These are phyloP conservation scores for Leucozona laternaria DNA, from an alignment of 2,888 invertebrate genomes.

Conservation along the genomic window DNA sequence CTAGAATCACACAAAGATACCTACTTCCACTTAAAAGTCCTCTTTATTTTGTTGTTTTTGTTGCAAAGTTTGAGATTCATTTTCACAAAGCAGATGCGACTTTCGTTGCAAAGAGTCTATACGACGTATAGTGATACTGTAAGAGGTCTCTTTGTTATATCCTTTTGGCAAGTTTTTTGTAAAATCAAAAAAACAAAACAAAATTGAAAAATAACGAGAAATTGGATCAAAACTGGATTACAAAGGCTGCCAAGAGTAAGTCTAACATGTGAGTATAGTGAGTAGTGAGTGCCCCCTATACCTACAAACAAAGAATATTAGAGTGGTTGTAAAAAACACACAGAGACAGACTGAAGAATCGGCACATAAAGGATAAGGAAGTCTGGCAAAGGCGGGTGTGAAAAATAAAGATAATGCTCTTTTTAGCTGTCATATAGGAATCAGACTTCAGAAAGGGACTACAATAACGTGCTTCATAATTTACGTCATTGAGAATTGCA, in stretches of 20 bases:
- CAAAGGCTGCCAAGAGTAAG: constrained; percentile 38
- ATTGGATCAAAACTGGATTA: constrained; percentile 34
- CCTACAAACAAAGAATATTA: constrained; percentile 23
- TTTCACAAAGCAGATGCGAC: constrained; percentile 30
- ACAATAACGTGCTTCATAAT: constrained; percentile 1
- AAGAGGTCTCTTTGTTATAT: constrained; percentile 30
- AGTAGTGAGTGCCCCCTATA: neutral
- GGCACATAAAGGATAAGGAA: constrained; percentile 6
- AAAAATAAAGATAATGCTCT: constrained; percentile 15
- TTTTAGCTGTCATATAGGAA: constrained; percentile 11
- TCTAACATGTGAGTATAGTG: constrained; percentile 8
- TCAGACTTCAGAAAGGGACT: neutral
- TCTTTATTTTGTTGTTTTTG: neutral
- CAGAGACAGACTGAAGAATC: constrained; percentile 3
- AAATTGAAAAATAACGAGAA: constrained; percentile 25
- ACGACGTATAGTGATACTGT: neutral
- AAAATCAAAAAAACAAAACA: neutral
- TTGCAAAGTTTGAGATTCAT: constrained; percentile 8
- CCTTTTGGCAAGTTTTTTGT: constrained; percentile 28
- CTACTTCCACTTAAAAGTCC: constrained; percentile 4
- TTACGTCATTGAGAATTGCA: constrained; percentile 6
- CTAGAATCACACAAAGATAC: neutral
- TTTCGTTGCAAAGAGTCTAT: neutral
- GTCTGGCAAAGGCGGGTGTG: constrained; percentile 14
- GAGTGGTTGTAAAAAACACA: constrained; percentile 3